Conservation (phyloP, 2,888 invertebrate species). For the Microchrysa polita region DNA sequence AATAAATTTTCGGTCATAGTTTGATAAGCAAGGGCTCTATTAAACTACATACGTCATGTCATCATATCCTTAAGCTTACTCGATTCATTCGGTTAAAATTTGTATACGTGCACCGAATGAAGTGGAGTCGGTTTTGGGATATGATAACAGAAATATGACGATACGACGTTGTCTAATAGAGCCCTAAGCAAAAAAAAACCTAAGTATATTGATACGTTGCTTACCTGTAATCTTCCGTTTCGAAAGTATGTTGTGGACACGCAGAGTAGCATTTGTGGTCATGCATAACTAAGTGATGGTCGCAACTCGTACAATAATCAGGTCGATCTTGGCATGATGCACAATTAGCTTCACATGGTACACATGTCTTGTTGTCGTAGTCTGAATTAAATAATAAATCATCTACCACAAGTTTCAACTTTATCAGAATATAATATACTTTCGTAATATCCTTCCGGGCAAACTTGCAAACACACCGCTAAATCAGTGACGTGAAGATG, state of each 20-base stretch:
- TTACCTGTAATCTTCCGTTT: constrained; percentile 85
- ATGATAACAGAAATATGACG: no score
- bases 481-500: constrained; percentile 85
- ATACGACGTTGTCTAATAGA: no score
- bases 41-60: no score
- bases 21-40: no score
- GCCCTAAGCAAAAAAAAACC: no score
- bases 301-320: constrained; percentile 86
- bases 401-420: neutral
- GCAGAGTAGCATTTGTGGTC: constrained; percentile 84
- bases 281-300: constrained; percentile 85
- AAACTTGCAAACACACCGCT: constrained; percentile 86
- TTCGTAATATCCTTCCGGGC: constrained; percentile 90
- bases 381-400: constrained; percentile 63
- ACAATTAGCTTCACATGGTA: constrained; percentile 87
- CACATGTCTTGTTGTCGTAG: constrained; percentile 77
- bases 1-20: no score
- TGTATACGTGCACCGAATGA: no score
- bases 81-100: no score
- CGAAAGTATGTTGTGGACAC: constrained; percentile 83
- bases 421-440: constrained; percentile 65
- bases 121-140: no score
- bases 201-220: no score
- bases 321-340: constrained; percentile 85
- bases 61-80: no score